Base-by-base conservation (phyloP, 2,888 invertebrate genomes). In the Metalampra italica region DNA sequence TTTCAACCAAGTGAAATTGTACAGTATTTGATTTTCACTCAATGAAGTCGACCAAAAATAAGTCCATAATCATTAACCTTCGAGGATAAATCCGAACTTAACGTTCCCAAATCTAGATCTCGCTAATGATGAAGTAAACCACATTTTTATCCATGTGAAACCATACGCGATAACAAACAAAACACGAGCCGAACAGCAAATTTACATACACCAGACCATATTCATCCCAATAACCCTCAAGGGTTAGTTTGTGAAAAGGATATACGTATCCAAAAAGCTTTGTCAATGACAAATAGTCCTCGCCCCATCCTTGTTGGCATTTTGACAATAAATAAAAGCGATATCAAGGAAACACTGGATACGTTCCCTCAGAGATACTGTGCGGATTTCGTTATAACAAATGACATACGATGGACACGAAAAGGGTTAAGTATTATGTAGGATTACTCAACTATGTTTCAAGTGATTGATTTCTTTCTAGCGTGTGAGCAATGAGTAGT, bases 251-350 rank as follows among this genome's bases (percentile, higher is more conserved):
- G 68, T 66, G 71, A 67, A 69, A 71, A 69, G 71, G 70, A 71
- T 71, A 70, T 62, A 50, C 55, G 52, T 46, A 69, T 72, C 76
- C 75, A 63, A 73, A 76, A 76, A 82, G 81, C 81, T 82, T 82
- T 79, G 78, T 76, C 84, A 82, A 86, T 89, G 88, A 89, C 84
- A 88, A 89, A 89, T 88, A 77, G 87, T 85, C 68, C 60, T 68
- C 72, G 64, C 78, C 81, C 78, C 70, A 75, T 75, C 71, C 68
- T 64, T 63, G 78, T 77, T 82, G 84, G 79, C 87, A 69, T 84
- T 86, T 80, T 82, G 83, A 86, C 88, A 83, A 88, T 88, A 86
- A 86, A 88, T 84, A 86, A 83, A 77, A 79, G 56, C 40, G 73
- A 82, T 83, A 87, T 80, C 78, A 79, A 79, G 82, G 79, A 84